A percentile compares a stretch with the other conserved stretches of the same genome.
Evolutionary conservation across 2,888 invertebrate species (phyloP).

Genomic region (Gibbula magus): DNA sequence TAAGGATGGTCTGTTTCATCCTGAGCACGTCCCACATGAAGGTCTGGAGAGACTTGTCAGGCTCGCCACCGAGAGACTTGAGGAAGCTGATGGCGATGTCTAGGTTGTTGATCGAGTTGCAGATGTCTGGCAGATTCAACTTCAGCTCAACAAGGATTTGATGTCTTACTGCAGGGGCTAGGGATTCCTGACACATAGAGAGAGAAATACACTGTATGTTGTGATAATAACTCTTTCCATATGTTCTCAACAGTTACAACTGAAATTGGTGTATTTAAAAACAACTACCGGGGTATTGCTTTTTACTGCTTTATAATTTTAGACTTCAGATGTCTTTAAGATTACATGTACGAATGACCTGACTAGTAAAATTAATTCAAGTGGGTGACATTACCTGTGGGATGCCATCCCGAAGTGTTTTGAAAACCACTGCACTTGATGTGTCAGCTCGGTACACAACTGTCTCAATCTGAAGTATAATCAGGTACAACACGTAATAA

Average conservation of each 20-base stretch:
- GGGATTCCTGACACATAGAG: conserved; percentile 31
- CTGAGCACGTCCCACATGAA: conserved; percentile 61
- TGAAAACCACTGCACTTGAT: conserved; percentile 55
- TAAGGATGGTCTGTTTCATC: conserved; percentile 46
- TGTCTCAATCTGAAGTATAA: conserved; percentile 50
- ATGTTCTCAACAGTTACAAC: no score
- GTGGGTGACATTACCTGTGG: conserved; percentile 46
- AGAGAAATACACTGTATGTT: background rate
- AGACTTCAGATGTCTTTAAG: background rate
- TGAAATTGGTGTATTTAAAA: no score
- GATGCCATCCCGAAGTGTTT: conserved; percentile 51
- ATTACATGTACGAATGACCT: background rate
- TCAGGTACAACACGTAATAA: no score
- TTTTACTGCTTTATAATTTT: background rate
- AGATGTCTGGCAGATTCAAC: conserved; percentile 45
- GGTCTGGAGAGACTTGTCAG: conserved; percentile 39
- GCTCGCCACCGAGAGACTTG: conserved; percentile 44
- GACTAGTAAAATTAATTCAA: background rate
- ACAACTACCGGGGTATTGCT: no score
- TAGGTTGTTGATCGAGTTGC: conserved; percentile 48
- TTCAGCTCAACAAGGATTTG: conserved; percentile 43
- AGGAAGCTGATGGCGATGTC: conserved; percentile 50
- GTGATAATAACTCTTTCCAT: background rate
- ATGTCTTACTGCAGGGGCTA: conserved; percentile 37
- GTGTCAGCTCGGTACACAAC: conserved; percentile 59